These are phyloP conservation scores for Platygyra sinensis DNA, from an alignment of 64 coral and sea anemone species.

Conservation along the genomic window DNA sequence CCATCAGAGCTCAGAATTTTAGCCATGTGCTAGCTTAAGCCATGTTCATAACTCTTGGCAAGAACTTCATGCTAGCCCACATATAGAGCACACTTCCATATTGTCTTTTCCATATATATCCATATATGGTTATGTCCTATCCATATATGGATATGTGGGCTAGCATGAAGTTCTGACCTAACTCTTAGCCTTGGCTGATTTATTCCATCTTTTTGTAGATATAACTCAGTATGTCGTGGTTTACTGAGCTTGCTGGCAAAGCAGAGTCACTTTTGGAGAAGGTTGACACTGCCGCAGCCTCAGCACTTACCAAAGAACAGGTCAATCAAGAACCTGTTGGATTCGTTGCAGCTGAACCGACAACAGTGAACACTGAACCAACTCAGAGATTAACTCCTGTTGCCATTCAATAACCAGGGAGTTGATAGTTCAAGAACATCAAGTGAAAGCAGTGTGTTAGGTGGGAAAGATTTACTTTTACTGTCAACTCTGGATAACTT, in stretches of 20 bases:
- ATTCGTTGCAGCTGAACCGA: not conserved
- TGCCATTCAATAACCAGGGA: not conserved
- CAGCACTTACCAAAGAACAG: constrained; percentile 70
- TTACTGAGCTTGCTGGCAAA: constrained; percentile 88
- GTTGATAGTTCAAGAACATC: constrained; percentile 23
- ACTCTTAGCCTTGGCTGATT: not conserved
- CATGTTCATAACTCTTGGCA: not conserved
- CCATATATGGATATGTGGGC: too few relatives aligned
- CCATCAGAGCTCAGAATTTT: too few relatives aligned
- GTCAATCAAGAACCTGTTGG: not conserved
- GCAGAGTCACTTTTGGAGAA: constrained; percentile 94
- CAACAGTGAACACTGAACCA: not conserved
- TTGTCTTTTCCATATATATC: too few relatives aligned
- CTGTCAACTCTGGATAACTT: not conserved
- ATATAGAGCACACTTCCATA: too few relatives aligned
- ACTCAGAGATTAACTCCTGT: not conserved
- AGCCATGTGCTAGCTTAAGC: too few relatives aligned
- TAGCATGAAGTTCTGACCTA: too few relatives aligned
- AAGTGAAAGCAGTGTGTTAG: constrained; percentile 41
- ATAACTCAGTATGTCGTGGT: constrained; percentile 84
- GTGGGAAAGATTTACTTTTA: not conserved
- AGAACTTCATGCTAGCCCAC: too few relatives aligned
- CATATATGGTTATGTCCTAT: too few relatives aligned
- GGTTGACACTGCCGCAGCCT: constrained; percentile 83
- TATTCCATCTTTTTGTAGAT: not conserved